Evolutionary conservation across 2,113 vertebrate species (phyloP).

Genomic region (Gadus macrocephalus): DNA sequence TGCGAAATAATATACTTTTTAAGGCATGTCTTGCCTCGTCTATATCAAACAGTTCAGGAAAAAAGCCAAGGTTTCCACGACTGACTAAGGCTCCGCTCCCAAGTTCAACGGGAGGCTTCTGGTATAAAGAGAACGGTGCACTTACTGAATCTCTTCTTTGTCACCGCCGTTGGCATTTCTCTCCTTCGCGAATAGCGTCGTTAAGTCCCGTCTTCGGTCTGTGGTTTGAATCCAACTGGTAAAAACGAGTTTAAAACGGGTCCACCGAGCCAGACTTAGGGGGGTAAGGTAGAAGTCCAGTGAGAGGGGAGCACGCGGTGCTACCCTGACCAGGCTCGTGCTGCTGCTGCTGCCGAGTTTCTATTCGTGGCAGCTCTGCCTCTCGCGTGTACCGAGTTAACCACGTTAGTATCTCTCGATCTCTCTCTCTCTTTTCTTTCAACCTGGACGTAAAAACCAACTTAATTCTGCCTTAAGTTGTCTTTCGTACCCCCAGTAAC

Average conservation of each 20-base stretch:
- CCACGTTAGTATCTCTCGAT: conserved; percentile 26
- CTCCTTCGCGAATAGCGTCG: conserved; percentile 40
- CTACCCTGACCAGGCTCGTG: conserved; percentile 43
- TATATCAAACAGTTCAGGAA: no score
- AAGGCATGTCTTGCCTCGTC: no score
- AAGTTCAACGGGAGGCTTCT: no score
- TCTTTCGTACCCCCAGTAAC: conserved; percentile 12
- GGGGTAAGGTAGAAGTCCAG: conserved; percentile 33
- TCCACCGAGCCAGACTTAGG: neutral
- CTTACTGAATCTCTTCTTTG: conserved; percentile 69
- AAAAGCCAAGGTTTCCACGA: no score
- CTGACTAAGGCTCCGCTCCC: no score
- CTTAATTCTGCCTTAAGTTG: conserved; percentile 3
- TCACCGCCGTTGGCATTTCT: conserved; percentile 68
- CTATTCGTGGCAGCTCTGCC: conserved; percentile 50
- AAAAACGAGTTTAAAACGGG: conserved; percentile 31
- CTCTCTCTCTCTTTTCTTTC: conserved; percentile 19
- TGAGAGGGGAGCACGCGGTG: conserved; percentile 55
- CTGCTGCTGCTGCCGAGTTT: conserved; percentile 15
- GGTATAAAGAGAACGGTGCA: conserved; percentile 32
- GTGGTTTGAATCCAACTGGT: conserved; percentile 50
- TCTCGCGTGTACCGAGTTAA: conserved; percentile 30
- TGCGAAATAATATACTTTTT: neutral
- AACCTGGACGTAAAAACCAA: conserved; percentile 1
- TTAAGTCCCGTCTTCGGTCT: conserved; percentile 51